phyloP scores from a whole-genome alignment of 2,888 invertebrate species.

The Eucriotettix oculatus region DNA sequence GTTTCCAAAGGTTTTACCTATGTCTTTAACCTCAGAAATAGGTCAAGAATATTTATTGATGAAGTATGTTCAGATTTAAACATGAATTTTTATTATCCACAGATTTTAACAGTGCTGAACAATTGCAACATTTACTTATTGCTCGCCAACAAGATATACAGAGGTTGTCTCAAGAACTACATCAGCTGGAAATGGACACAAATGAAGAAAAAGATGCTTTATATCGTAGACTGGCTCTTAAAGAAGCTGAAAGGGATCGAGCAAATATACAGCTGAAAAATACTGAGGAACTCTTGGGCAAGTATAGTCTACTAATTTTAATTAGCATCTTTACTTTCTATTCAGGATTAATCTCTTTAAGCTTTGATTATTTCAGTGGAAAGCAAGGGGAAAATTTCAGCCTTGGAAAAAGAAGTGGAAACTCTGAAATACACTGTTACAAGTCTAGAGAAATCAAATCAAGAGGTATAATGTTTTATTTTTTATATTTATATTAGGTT shows the following conservation, averaged over 20 bases:
- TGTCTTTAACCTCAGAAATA: no score
- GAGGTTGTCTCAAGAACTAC: slow-evolving; percentile 27
- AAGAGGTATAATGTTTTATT: slow-evolving; percentile 1
- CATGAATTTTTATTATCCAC: background rate
- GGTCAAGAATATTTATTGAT: no score
- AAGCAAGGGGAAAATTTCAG: slow-evolving; percentile 21
- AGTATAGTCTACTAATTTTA: background rate
- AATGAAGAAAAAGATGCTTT: slow-evolving; percentile 24
- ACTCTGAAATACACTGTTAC: slow-evolving; percentile 19
- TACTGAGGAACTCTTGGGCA: slow-evolving; percentile 44
- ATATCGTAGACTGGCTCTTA: slow-evolving; percentile 36
- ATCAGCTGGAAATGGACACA: slow-evolving; percentile 9
- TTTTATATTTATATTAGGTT: no score
- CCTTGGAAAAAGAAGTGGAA: slow-evolving; percentile 19
- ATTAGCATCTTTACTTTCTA: no score
- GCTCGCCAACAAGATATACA: slow-evolving; percentile 32
- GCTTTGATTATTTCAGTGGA: slow-evolving; percentile 17
- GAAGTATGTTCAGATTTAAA: no score
- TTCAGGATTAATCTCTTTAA: background rate
- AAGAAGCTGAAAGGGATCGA: slow-evolving; percentile 42
- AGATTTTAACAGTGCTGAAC: slow-evolving; percentile 2
- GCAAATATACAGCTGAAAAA: slow-evolving; percentile 39
- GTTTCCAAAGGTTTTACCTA: no score
- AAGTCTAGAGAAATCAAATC: slow-evolving; percentile 21
- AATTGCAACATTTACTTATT: slow-evolving; percentile 19